phyloP scores from a whole-genome alignment of 2,113 vertebrate genomes.

The Mobula birostris region DNA sequence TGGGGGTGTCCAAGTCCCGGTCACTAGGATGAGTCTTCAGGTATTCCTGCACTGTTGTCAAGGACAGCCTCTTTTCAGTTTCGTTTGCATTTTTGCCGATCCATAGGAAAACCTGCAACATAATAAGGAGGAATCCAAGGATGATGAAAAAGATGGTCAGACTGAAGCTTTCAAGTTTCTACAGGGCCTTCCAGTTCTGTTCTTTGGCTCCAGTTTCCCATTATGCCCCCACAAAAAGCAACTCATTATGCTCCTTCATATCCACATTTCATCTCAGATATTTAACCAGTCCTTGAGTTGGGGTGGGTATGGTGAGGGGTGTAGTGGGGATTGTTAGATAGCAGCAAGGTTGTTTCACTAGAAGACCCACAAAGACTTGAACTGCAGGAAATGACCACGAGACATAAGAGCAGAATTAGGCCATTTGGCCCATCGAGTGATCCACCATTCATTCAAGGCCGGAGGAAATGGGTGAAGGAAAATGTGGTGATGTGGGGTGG shows the following conservation, averaged over 20 bases:
- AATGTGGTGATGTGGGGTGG: background rate
- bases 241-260: background rate
- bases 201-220: background rate
- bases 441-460: too few species aligned
- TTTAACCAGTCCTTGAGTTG: background rate
- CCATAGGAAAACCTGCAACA: constrained; percentile 72
- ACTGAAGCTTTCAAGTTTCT: background rate
- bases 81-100: constrained; percentile 70
- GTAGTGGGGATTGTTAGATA: too few species aligned
- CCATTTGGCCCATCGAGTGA: too few species aligned
- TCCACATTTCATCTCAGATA: background rate
- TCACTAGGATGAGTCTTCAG: constrained; percentile 68
- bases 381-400: too few species aligned
- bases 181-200: background rate
- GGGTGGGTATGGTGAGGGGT: too few species aligned
- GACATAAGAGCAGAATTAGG: too few species aligned
- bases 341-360: background rate
- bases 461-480: background rate
- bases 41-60: constrained; percentile 66
- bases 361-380: background rate
- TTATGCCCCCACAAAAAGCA: too few species aligned
- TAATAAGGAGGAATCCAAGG: background rate
- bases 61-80: constrained; percentile 58
- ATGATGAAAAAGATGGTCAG: background rate
- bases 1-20: constrained; percentile 66